phyloP scores from a whole-genome alignment of 2,113 vertebrate species.

The Parotia lawesii region DNA sequence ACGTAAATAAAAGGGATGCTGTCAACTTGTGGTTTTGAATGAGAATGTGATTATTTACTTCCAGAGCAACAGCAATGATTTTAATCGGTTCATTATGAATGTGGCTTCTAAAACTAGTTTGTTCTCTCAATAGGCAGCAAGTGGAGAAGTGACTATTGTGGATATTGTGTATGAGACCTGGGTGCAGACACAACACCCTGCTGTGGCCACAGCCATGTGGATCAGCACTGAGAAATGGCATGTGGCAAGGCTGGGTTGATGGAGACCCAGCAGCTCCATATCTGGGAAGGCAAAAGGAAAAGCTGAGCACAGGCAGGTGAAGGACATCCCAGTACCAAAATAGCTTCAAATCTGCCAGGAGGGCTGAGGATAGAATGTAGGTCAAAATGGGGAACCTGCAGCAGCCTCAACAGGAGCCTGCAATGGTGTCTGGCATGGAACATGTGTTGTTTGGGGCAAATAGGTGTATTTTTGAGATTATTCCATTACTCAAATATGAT shows the following conservation, averaged over 20 bases:
- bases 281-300: background rate
- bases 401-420: background rate
- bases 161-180: background rate
- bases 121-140: background rate
- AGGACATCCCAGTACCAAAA: background rate
- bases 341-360: background rate
- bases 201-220: background rate
- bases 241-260: background rate
- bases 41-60: background rate
- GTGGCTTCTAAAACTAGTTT: background rate
- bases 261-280: background rate
- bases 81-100: background rate
- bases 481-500: background rate
- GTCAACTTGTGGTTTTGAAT: background rate
- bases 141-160: background rate
- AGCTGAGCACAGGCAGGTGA: background rate
- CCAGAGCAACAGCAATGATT: background rate
- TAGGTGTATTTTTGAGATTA: background rate
- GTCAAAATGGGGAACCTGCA: background rate
- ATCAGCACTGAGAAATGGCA: background rate
- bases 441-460: background rate
- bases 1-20: background rate
- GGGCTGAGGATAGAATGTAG: background rate
- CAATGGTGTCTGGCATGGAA: background rate
- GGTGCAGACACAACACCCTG: background rate